Conservation (phyloP, 2,888 invertebrate species). For the Cheiracanthium punctorium region DNA sequence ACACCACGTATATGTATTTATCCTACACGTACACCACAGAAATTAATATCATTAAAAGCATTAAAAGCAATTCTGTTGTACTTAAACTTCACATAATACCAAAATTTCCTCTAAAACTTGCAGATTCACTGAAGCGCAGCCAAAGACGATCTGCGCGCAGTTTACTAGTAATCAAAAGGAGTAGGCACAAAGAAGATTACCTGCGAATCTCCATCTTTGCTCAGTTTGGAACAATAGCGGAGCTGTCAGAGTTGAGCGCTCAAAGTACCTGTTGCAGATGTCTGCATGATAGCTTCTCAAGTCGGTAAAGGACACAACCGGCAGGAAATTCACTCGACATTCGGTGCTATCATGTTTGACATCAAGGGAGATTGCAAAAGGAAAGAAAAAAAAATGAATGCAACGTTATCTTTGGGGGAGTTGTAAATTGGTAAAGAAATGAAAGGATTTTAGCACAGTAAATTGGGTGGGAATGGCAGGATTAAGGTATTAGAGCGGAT, state of each 20-base stretch:
- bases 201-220: constrained; percentile 11
- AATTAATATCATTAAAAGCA: neutral
- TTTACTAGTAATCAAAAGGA: neutral
- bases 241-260: constrained; percentile 1
- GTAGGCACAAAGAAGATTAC: constrained; percentile 9
- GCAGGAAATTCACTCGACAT: constrained; percentile 48
- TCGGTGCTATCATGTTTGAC: constrained; percentile 23
- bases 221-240: constrained; percentile 33
- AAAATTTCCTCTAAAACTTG: neutral
- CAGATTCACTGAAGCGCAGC: neutral
- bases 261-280: constrained; percentile 24
- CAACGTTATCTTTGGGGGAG: neutral
- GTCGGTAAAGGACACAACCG: constrained; percentile 20
- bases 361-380: constrained; percentile 35
- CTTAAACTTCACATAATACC: neutral
- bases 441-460: no score
- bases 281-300: constrained; percentile 15
- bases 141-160: neutral
- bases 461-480: no score
- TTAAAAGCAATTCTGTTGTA: neutral
- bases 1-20: no score
- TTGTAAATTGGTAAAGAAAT: neutral
- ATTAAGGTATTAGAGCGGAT: no score
- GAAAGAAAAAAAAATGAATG: no score
- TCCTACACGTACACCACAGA: no score